A percentile compares a stretch with the other conserved stretches of the same genome.
Conservation (phyloP, 2,888 invertebrate species). For the Rhodophaea formosa region DNA sequence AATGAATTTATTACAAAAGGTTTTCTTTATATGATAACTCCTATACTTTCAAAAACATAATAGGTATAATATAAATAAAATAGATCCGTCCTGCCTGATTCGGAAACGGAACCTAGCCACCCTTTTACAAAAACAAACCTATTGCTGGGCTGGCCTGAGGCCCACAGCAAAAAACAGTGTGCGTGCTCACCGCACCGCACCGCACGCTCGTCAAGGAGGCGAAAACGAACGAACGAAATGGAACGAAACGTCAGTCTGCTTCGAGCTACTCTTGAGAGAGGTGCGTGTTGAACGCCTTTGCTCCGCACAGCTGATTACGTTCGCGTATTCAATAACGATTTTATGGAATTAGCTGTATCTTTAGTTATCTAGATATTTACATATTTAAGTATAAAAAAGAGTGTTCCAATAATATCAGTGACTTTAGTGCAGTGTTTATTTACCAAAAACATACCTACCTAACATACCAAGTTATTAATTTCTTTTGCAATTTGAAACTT, state of each 20-base stretch:
- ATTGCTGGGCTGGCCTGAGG: not conserved
- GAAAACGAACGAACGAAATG: conserved; percentile 38
- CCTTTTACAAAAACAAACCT: conserved; percentile 16
- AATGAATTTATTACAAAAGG: too few relatives aligned
- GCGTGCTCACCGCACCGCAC: conserved; percentile 22
- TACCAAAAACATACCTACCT: conserved; percentile 22
- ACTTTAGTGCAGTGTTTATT: conserved; percentile 24
- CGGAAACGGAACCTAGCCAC: conserved; percentile 49
- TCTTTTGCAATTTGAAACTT: conserved; percentile 39
- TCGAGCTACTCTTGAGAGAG: conserved; percentile 46
- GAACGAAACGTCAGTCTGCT: conserved; percentile 60
- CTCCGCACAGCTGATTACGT: conserved; percentile 54
- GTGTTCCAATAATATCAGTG: conserved; percentile 23
- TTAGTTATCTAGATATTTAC: conserved; percentile 23
- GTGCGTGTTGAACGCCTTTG: conserved; percentile 41
- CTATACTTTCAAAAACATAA: too few relatives aligned
- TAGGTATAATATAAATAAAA: too few relatives aligned
- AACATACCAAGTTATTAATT: conserved; percentile 22
- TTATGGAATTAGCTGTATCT: conserved; percentile 30
- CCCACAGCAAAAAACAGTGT: conserved; percentile 32
- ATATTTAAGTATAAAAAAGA: conserved; percentile 40
- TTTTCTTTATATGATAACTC: too few relatives aligned
- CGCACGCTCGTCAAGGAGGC: conserved; percentile 31
- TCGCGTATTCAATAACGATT: conserved; percentile 57
- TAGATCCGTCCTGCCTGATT: too few relatives aligned